phyloP scores from a whole-genome alignment of 1,140 invertebrate species.

The Popillia japonica region DNA sequence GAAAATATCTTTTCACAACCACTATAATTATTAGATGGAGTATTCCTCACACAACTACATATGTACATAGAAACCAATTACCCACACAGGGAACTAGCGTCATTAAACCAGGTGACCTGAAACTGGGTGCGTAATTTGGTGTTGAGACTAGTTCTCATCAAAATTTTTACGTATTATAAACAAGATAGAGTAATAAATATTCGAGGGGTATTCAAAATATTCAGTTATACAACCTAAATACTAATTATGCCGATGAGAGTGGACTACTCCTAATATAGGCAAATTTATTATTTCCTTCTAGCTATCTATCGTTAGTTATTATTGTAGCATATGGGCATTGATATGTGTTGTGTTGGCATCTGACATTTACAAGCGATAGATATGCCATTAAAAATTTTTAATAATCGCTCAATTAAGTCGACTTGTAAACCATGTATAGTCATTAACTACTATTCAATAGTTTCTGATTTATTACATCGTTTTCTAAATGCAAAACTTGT shows the following conservation, averaged over 20 bases:
- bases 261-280: background rate
- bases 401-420: too few relatives aligned
- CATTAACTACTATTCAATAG: background rate
- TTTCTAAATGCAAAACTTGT: background rate
- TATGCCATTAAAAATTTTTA: too few relatives aligned
- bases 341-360: background rate
- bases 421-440: too few relatives aligned
- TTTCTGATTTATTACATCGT: background rate
- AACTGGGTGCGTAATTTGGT: background rate
- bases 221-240: background rate
- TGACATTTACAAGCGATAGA: background rate
- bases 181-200: background rate
- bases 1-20: background rate
- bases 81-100: background rate
- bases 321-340: background rate
- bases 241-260: background rate
- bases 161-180: background rate
- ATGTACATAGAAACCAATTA: background rate
- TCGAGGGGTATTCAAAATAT: background rate
- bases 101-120: background rate
- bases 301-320: background rate
- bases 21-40: background rate
- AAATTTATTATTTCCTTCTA: slow-evolving; percentile 15
- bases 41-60: background rate
- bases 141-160: background rate